These are phyloP conservation scores for Stenotaenia linearis DNA, from an alignment of 2,888 invertebrate species.

Conservation along the genomic window DNA sequence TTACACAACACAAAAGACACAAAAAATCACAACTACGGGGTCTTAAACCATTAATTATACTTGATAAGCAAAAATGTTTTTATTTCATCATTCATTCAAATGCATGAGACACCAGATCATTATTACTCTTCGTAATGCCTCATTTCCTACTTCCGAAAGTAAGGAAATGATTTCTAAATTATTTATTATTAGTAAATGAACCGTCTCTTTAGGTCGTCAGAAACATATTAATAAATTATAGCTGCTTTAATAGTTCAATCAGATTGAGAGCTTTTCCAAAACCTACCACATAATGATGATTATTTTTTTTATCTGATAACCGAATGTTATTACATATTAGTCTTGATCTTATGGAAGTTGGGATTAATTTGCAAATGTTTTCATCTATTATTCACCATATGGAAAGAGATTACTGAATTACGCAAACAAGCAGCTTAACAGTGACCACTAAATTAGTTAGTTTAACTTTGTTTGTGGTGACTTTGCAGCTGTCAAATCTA, in stretches of 20 bases:
- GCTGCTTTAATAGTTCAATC: not conserved
- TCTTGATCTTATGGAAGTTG: not conserved
- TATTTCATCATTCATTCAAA: slow-evolving; percentile 4
- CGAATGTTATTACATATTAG: not conserved
- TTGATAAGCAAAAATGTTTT: not conserved
- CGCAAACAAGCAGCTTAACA: not conserved
- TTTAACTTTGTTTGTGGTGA: not conserved
- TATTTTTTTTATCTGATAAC: not conserved
- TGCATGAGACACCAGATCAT: slow-evolving; percentile 4
- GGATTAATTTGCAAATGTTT: not conserved
- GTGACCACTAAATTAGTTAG: not conserved
- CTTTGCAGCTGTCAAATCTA: no score
- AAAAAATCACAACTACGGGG: slow-evolving; percentile 17
- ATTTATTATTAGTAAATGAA: not conserved
- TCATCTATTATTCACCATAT: not conserved
- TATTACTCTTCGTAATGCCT: not conserved
- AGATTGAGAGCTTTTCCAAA: not conserved
- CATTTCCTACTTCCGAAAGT: not conserved
- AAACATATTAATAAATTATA: not conserved
- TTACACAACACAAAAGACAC: slow-evolving; percentile 20
- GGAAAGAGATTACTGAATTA: not conserved
- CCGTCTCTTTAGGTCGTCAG: not conserved
- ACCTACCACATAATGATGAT: not conserved
- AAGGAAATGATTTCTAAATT: not conserved
- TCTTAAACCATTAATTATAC: not conserved